Evolutionary conservation across 2,888 invertebrate genomes (phyloP).

Genomic region (Drosophila lutescens): DNA sequence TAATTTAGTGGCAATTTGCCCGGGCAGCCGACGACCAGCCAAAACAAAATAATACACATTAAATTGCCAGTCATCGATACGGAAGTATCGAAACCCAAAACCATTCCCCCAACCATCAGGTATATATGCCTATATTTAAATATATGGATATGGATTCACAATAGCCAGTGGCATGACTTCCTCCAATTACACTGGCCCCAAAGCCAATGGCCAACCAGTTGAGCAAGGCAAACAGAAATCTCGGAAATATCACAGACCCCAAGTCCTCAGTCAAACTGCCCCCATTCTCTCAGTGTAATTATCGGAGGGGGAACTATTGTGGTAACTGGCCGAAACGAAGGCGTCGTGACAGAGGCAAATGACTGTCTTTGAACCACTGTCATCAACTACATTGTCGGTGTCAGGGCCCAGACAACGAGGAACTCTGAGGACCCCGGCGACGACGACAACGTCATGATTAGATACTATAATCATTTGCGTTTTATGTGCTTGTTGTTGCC

Average conservation of each 20-base stretch:
- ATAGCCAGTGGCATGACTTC: background rate
- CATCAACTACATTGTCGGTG: conserved; percentile 74
- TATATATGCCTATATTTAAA: conserved; percentile 7
- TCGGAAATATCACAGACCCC: no score
- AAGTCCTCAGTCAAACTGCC: no score
- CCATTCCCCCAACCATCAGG: conserved; percentile 1
- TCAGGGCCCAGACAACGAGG: conserved; percentile 38
- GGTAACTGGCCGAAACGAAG: conserved; percentile 35
- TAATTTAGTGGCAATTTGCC: conserved; percentile 76
- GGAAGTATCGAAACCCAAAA: conserved; percentile 6
- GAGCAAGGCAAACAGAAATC: background rate
- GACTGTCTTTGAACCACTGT: conserved; percentile 77
- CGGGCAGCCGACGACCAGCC: conserved; percentile 41
- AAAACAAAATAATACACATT: conserved; percentile 60
- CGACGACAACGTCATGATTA: conserved; percentile 74
- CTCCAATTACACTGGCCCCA: conserved; percentile 11
- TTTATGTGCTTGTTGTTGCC: conserved; percentile 75
- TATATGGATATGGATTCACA: conserved; percentile 9
- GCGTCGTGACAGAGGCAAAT: conserved; percentile 59
- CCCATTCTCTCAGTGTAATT: conserved; percentile 28
- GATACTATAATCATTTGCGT: conserved; percentile 81
- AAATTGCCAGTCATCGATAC: conserved; percentile 38
- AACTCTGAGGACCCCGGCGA: conserved; percentile 12
- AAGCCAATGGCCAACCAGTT: background rate
- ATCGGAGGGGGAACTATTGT: conserved; percentile 23